Evolutionary conservation across 2,888 invertebrate species (phyloP).

Genomic region (Clistopyga incitator): DNA sequence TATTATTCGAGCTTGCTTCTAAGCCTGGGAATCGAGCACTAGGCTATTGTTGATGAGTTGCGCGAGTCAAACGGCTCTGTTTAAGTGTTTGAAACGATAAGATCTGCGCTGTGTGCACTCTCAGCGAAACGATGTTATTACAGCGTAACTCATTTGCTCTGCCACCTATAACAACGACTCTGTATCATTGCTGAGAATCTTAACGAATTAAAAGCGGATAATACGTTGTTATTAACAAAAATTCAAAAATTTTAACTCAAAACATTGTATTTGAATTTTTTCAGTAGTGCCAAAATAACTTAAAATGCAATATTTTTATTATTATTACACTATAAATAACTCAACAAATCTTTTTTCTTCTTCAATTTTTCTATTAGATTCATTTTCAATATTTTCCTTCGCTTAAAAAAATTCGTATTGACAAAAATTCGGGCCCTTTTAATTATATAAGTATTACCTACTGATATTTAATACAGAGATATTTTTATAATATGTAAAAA

Average conservation of each 20-base stretch:
- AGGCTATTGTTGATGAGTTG: constrained; percentile 59
- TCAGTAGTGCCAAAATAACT: background rate
- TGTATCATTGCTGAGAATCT: constrained; percentile 47
- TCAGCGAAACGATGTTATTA: constrained; percentile 59
- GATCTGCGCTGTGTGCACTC: constrained; percentile 55
- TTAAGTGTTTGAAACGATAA: constrained; percentile 56
- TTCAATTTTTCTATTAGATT: too few relatives aligned
- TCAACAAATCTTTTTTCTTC: too few relatives aligned
- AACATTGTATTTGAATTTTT: background rate
- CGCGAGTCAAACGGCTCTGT: constrained; percentile 62
- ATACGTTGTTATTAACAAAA: constrained; percentile 8
- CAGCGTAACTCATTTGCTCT: constrained; percentile 59
- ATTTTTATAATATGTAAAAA: too few relatives aligned
- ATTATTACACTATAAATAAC: too few relatives aligned
- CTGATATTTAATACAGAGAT: too few relatives aligned
- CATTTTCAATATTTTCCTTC: too few relatives aligned
- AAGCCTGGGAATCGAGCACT: constrained; percentile 52
- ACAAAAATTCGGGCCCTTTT: too few relatives aligned
- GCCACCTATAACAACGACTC: background rate
- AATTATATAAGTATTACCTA: too few relatives aligned
- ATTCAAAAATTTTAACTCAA: background rate
- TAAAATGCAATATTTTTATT: too few relatives aligned
- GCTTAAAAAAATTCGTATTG: too few relatives aligned
- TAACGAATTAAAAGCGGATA: constrained; percentile 37
- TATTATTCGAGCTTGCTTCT: constrained; percentile 55